phyloP scores from a whole-genome alignment of 1,140 invertebrate species.

The Euura saliciscinereae region DNA sequence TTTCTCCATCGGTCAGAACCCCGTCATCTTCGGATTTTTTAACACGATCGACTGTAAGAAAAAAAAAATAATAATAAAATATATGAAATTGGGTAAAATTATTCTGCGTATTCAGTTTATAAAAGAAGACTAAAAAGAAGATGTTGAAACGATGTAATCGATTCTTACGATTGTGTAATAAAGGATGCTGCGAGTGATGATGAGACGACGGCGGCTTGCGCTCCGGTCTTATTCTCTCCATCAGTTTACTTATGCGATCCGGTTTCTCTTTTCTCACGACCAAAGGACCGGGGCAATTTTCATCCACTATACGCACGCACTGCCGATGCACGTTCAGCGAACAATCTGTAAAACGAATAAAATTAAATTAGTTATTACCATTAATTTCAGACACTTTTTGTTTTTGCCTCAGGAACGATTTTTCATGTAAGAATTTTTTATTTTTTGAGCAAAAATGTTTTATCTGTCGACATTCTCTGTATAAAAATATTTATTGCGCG shows the following conservation, averaged over 20 bases:
- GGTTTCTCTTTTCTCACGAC: conserved; percentile 70
- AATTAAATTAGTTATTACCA: neutral
- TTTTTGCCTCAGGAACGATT: conserved; percentile 9
- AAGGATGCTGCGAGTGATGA: conserved; percentile 49
- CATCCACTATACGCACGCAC: conserved; percentile 83
- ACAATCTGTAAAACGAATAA: conserved; percentile 72
- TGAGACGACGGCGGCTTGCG: conserved; percentile 58
- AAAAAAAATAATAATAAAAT: conserved; percentile 12
- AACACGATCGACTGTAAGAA: conserved; percentile 50
- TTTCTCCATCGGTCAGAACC: conserved; percentile 53
- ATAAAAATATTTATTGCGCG: no score
- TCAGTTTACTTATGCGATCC: conserved; percentile 75
- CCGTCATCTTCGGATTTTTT: conserved; percentile 55
- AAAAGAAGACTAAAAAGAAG: neutral
- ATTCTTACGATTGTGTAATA: conserved; percentile 49
- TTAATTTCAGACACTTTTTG: neutral
- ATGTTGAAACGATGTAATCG: neutral
- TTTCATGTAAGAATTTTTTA: neutral
- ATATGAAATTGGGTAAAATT: neutral
- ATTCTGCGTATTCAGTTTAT: no score
- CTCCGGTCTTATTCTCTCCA: conserved; percentile 74
- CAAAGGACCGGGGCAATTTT: conserved; percentile 82
- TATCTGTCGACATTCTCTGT: no score
- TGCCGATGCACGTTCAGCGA: conserved; percentile 85
- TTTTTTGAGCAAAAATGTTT: no score